phyloP scores from a whole-genome alignment of 2,113 vertebrate species.

The Crotalus horridus region DNA sequence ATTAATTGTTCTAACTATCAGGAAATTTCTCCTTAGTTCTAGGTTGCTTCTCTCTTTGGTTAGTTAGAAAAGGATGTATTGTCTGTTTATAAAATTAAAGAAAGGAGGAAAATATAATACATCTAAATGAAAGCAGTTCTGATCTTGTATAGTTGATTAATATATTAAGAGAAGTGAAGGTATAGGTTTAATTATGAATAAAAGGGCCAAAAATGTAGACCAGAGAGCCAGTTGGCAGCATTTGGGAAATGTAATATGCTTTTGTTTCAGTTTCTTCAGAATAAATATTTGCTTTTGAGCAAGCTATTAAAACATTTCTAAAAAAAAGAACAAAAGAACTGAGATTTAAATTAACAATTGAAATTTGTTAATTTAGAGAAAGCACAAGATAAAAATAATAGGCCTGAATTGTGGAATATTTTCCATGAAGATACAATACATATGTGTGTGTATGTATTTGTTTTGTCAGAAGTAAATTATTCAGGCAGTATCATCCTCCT shows the following conservation, averaged over 20 bases:
- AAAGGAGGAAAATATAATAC: too few relatives aligned
- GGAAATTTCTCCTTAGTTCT: too few relatives aligned
- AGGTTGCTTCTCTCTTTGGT: too few relatives aligned
- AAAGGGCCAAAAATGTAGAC: not conserved
- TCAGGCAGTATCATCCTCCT: not conserved
- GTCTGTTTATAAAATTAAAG: too few relatives aligned
- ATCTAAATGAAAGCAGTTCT: too few relatives aligned
- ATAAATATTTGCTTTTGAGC: not conserved
- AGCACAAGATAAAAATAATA: not conserved
- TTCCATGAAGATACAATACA: not conserved
- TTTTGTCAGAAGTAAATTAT: not conserved
- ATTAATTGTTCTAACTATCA: too few relatives aligned
- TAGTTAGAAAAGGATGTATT: too few relatives aligned
- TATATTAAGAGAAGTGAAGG: not conserved
- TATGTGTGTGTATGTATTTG: not conserved
- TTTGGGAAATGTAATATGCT: not conserved
- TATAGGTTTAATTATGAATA: not conserved
- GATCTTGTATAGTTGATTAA: too few relatives aligned
- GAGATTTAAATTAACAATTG: not conserved
- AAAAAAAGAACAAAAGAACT: not conserved
- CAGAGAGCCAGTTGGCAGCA: not conserved
- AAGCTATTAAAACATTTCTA: not conserved
- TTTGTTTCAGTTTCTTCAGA: not conserved
- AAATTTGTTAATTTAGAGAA: not conserved
- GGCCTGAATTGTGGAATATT: not conserved